Percentiles rank a stretch among this genome's conserved stretches.
phyloP scores from a whole-genome alignment of 2,113 vertebrate species.

The Chaenocephalus aceratus region DNA sequence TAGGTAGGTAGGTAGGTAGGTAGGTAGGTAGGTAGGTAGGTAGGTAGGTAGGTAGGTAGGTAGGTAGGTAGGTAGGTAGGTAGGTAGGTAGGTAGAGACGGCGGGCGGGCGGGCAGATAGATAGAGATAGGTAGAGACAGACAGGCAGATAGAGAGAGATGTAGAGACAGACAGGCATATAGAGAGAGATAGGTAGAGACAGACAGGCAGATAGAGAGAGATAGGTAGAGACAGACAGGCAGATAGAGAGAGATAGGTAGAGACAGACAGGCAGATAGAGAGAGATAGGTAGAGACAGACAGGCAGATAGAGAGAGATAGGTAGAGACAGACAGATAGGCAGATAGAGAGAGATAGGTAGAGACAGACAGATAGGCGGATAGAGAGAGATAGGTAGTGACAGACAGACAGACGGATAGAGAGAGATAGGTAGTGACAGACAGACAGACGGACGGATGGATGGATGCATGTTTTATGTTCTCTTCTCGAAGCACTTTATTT shows the following conservation, averaged over 20 bases:
- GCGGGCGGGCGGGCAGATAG: too few species aligned
- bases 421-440: not conserved
- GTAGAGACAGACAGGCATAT: not conserved
- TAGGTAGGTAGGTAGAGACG: too few species aligned
- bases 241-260: too few species aligned
- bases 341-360: not conserved
- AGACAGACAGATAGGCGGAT: not conserved
- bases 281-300: not conserved
- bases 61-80: not conserved
- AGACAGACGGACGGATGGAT: not conserved
- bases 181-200: not conserved
- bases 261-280: not conserved
- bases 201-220: not conserved
- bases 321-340: not conserved
- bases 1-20: too few species aligned
- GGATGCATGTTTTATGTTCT: not conserved
- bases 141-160: not conserved
- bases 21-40: too few species aligned
- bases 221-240: not conserved
- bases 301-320: too few species aligned
- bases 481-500: not conserved
- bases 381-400: not conserved
- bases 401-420: not conserved
- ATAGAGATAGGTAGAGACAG: not conserved
- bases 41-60: not conserved